Evolutionary conservation across 2,888 invertebrate genomes (phyloP), one percentile per base, ranked within the genome.

Genomic region (Acrobasis consociella): DNA sequence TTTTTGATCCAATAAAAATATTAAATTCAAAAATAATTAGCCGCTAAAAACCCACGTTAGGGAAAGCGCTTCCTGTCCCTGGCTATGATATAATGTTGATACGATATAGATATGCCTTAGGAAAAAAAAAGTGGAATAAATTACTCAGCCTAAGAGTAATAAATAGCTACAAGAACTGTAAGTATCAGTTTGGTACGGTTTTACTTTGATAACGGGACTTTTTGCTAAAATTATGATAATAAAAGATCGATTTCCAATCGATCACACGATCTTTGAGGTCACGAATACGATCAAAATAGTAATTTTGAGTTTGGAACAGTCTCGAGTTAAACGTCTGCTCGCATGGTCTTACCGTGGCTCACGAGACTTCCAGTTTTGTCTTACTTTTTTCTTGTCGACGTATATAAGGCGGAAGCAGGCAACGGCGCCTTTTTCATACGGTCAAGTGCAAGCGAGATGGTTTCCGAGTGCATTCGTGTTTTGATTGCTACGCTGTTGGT

Each of bases 301-400:
- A 17, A 53, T 56, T 16, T 17, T 15, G 15, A 39, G 42, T 56
- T 42, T 16, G 56, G 8, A 61, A 37, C 61, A 61, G 55, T 55
- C 49, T 49, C 42, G 46, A 15, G 53, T 55, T 15, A 61, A 53
- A 46, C 61, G 61, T 46, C 16, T 46, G n/a, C 49, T 55, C 38
- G 51, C 8, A 9, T 52, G 22, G 52, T 52, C 31, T 31, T 51
- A 22, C 11, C 53, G 11, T 3, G n/a, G n/a, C 15, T 39, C 39
- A 38, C 11, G 5, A 37, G 22, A 53, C 31, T 60, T 39, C 60
- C 15, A 51, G 60, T 60, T 60, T n/a, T 7, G 13, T 60, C 51
- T 60, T 60, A 50, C n/a, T 51, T 59, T 59, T 60, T 60, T 60
- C 50, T 37, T 39, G 15, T 17, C 38, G 38, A 49, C 60, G 60